Evolutionary conservation across 2,113 vertebrate species (phyloP), one percentile per base, ranked within the genome.

Genomic region (Tautogolabrus adspersus): DNA sequence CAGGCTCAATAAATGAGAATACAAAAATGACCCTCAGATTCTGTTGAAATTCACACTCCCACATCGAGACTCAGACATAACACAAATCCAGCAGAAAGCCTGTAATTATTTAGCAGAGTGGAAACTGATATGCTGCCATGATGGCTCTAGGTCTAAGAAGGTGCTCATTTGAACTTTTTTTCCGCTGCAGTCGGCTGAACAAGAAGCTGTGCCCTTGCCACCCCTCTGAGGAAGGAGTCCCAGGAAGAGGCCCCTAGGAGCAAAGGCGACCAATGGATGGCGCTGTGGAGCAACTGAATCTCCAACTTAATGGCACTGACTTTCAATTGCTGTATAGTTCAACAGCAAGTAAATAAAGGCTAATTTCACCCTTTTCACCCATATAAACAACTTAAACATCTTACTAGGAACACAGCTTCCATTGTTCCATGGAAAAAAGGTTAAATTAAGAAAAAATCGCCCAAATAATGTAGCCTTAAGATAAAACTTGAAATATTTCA

Each of bases 41-140:
- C 74, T 84, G 71, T 49, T 82, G 62, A 87, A 60, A 40, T 51
- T 85, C 78, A 83, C 77, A 68, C 75, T 80, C 61, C 72, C 65
- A 49, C 40, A 1, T 40, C 71, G 73, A 85, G 81, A 81, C 79
- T 62, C 54, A 79, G 68, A 83, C 81, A 66, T 72, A 84, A 88
- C 77, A 81, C 64, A 79, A 51, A 65, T 76, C 65, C 57, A 87
- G 56, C 46, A 70, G 75, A 78, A 70, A 82, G 70, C 59, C 86
- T 88, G 73, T 46, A 86, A 85, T 87, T 85, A 90, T 81, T 86
- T 52, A 70, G 1, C 65, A 76, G 75, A 82, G 77, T 82, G 86
- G 91, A 91, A 89, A 91, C 73, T 91, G 90, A 90, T 90, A 76
- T 26, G 77, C 67, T 86, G 87, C 84, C 85, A 86, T 75, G 59